A percentile compares a stretch with the other conserved stretches of the same genome.
These are phyloP conservation scores for Schlechtendalia chinensis DNA, from an alignment of 1,140 invertebrate genomes.

Conservation along the genomic window DNA sequence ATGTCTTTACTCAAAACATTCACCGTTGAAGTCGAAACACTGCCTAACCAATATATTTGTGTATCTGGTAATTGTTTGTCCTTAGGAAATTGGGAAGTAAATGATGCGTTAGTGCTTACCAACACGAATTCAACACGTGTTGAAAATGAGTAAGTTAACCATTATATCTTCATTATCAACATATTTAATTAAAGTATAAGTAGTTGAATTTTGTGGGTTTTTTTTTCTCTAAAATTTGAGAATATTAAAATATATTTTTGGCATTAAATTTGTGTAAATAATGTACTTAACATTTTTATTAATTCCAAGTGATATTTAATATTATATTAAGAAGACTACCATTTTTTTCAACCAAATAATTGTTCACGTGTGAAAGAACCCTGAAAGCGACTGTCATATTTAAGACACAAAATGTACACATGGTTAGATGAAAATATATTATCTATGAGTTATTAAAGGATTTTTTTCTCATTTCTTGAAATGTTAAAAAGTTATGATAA, in stretches of 20 bases:
- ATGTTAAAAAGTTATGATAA: too few relatives aligned
- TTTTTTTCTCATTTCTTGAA: too few relatives aligned
- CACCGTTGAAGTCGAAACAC: slow-evolving; percentile 56
- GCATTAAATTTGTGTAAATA: neutral
- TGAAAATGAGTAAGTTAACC: slow-evolving; percentile 49
- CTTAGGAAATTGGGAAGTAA: slow-evolving; percentile 60
- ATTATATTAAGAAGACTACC: too few relatives aligned
- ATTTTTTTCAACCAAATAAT: too few relatives aligned
- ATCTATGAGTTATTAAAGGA: too few relatives aligned
- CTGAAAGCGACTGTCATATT: too few relatives aligned
- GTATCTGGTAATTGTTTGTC: slow-evolving; percentile 59
- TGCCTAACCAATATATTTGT: slow-evolving; percentile 57
- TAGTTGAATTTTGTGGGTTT: neutral
- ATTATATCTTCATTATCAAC: neutral
- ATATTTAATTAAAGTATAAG: neutral
- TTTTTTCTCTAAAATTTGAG: neutral
- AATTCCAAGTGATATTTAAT: neutral
- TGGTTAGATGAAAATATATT: too few relatives aligned
- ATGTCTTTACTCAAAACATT: slow-evolving; percentile 53
- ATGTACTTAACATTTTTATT: neutral
- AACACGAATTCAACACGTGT: slow-evolving; percentile 23
- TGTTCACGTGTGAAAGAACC: too few relatives aligned
- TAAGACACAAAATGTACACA: too few relatives aligned
- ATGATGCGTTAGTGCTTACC: slow-evolving; percentile 54
- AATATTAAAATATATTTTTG: neutral